These are phyloP conservation scores for Choloepus hoffmanni DNA, from an alignment of 2,113 vertebrate genomes.

Conservation along the genomic window DNA sequence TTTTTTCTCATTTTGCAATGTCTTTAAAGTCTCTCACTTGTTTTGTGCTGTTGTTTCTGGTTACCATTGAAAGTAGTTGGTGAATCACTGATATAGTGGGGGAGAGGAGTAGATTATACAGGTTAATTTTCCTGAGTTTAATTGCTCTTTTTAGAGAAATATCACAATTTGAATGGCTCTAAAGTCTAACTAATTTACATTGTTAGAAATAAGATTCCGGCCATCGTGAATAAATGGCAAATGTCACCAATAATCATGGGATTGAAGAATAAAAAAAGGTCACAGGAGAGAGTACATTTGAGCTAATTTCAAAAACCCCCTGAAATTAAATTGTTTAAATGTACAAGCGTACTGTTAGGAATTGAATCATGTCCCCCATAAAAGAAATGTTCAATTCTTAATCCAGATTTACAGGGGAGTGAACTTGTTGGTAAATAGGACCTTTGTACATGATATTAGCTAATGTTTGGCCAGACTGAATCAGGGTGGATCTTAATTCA, in stretches of 20 bases:
- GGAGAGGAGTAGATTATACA: background rate
- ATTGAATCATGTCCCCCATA: no score
- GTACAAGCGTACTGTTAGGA: background rate
- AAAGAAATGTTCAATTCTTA: no score
- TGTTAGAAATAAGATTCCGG: background rate
- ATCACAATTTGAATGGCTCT: background rate
- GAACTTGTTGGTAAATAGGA: no score
- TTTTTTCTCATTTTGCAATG: background rate
- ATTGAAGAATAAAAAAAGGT: background rate
- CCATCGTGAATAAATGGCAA: background rate
- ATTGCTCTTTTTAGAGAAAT: background rate
- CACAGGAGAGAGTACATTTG: background rate
- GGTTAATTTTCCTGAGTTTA: background rate
- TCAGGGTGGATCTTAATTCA: no score
- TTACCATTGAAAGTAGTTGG: background rate
- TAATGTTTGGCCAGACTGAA: no score
- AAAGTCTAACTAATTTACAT: slow-evolving; percentile 12
- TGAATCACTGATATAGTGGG: background rate
- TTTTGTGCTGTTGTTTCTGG: background rate
- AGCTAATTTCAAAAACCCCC: background rate
- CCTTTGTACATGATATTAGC: no score
- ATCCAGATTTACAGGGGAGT: no score
- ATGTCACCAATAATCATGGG: background rate
- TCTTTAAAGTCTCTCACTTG: background rate
- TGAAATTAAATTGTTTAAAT: background rate